Base-by-base conservation (phyloP, 2,797 vertebrate species). In the Neopelma chrysocephalum region DNA sequence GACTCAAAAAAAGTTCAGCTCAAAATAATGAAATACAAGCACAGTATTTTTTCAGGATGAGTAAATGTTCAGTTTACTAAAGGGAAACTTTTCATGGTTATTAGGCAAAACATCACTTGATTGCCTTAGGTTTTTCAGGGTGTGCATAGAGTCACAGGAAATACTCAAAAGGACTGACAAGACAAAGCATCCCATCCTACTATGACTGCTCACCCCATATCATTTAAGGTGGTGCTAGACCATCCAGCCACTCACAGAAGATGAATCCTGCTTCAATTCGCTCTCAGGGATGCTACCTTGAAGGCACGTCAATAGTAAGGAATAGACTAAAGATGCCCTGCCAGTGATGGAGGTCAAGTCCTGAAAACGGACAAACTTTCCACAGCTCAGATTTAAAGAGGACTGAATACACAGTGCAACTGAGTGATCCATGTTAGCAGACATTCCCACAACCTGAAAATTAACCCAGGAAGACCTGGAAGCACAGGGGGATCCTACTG, bases 161-260 rank as follows among this genome's bases (percentile, higher is more conserved):
- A 89, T 29, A 16, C 29, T 14, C 25, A 18, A 23, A 26, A 34
- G 16, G 8, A 42, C 20, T 9, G 15, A 62, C 0, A 0, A 53
- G 57, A 31, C n/a, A 71, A 85, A 82, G n/a, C 31, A 60, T 21
- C 43, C 51, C 36, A n/a, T 21, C 42, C 70, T 45, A 7, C 56
- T 26, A 12, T 3, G 27, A 3, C 31, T 47, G 51, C 38, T 83
- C 50, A 45, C 26, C 40, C 47, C 11, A 11, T 32, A 18, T 20
- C n/a, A 11, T 48, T 76, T 27, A 50, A 47, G 40, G 53, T 3
- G 18, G 7, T 32, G 16, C 48, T 3, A 79, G 82, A 61, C 18
- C 65, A 43, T 32, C 16, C 51, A 60, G 34, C n/a, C 61, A 57
- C 17, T 9, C 40, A 14, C 29, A 45, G 32, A 70, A 53, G 60